phyloP scores from a whole-genome alignment of 2,113 vertebrate species.

The Thalassarche chlororhynchos region DNA sequence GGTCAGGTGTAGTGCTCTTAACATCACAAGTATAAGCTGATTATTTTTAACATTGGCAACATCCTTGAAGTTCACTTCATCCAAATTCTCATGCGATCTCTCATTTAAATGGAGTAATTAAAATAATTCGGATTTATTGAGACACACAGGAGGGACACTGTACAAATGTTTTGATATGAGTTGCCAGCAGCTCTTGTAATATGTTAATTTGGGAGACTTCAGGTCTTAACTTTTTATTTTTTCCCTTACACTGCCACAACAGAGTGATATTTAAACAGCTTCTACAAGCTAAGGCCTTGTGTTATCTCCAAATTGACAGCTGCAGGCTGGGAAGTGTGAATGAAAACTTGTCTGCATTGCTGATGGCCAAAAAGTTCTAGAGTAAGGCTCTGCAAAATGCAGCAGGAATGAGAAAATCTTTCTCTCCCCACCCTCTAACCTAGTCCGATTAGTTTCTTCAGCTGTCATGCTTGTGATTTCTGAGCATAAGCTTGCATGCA shows the following conservation, averaged over 20 bases:
- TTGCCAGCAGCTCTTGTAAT: neutral
- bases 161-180: neutral
- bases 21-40: neutral
- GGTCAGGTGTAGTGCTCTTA: neutral
- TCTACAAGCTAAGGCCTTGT: slow-evolving; percentile 82
- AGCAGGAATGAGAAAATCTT: neutral
- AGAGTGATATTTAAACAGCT: slow-evolving; percentile 89
- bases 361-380: slow-evolving; percentile 86
- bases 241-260: slow-evolving; percentile 74
- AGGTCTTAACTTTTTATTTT: neutral
- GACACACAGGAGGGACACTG: neutral
- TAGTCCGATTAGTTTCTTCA: neutral
- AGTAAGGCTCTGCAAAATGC: slow-evolving; percentile 62
- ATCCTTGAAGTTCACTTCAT: neutral
- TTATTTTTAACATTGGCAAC: neutral
- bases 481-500: neutral
- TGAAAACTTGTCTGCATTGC: slow-evolving; percentile 84
- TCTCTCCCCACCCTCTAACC: neutral
- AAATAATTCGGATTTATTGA: neutral
- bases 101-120: neutral
- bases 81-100: neutral
- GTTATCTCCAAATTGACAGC: slow-evolving; percentile 89
- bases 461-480: neutral
- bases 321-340: slow-evolving; percentile 87
- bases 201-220: neutral